phyloP scores from a whole-genome alignment of 1,140 invertebrate genomes.

The Calliphora vicina region DNA sequence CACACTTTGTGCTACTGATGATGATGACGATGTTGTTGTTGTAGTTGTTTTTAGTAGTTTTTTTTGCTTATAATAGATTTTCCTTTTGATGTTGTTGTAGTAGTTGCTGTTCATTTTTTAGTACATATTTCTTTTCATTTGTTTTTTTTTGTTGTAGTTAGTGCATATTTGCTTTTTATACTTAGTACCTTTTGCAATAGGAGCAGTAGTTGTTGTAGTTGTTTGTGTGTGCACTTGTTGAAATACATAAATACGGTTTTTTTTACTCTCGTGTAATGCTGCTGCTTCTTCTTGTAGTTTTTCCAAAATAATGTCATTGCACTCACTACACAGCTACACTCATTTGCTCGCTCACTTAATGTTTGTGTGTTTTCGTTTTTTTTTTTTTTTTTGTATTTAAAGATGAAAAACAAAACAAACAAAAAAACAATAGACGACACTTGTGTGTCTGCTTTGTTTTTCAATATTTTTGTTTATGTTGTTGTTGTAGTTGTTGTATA shows the following conservation, averaged over 20 bases:
- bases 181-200: background rate
- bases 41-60: no score
- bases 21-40: no score
- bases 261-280: background rate
- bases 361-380: background rate
- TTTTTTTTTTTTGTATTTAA: no score
- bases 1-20: no score
- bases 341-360: background rate
- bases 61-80: no score
- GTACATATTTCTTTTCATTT: background rate
- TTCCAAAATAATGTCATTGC: constrained; percentile 20
- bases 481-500: background rate
- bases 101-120: background rate
- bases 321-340: background rate
- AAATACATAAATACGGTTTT: background rate
- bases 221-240: background rate
- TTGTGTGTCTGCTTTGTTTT: constrained; percentile 4
- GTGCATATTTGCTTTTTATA: background rate
- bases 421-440: constrained; percentile 4
- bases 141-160: background rate
- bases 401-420: background rate
- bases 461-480: background rate
- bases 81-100: background rate
- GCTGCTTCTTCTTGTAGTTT: background rate
- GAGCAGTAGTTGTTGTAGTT: background rate